A percentile compares a stretch with the other conserved stretches of the same genome.
Evolutionary conservation across 2,113 vertebrate genomes (phyloP).

Genomic region (Tauraco erythrolophus): DNA sequence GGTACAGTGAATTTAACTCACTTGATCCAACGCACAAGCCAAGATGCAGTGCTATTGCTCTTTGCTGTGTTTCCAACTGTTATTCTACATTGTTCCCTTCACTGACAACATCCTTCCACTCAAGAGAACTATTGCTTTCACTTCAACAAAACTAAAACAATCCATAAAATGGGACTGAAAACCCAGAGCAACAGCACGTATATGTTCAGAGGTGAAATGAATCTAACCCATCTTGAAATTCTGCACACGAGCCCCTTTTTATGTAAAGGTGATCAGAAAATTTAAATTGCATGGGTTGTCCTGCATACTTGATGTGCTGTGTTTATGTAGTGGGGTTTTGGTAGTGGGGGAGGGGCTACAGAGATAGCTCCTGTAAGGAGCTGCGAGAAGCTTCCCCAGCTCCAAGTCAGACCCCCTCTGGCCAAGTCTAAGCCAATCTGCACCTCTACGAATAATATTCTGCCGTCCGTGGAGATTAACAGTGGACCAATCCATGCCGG

Average conservation of each 20-base stretch:
- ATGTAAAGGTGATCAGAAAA: not conserved
- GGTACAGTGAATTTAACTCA: not conserved
- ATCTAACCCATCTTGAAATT: not conserved
- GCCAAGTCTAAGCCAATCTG: no score
- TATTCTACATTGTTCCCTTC: not conserved
- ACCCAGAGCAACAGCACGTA: not conserved
- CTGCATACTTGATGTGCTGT: not conserved
- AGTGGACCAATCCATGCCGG: no score
- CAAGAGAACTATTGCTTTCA: not conserved
- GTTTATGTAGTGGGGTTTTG: no score
- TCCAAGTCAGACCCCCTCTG: no score
- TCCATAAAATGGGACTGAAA: not conserved
- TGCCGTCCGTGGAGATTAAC: no score
- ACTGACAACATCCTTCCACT: not conserved
- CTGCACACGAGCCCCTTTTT: fast-evolving
- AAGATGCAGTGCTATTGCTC: not conserved
- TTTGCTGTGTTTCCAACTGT: not conserved
- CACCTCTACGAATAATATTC: no score
- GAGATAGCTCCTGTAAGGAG: no score
- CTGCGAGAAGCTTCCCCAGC: no score
- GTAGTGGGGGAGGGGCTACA: no score
- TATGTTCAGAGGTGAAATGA: not conserved
- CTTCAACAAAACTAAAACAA: not conserved
- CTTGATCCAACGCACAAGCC: not conserved
- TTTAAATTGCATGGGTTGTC: fast-evolving